These are phyloP conservation scores for Paraescarpia echinospica DNA, from an alignment of 1,140 invertebrate genomes.

Conservation along the genomic window DNA sequence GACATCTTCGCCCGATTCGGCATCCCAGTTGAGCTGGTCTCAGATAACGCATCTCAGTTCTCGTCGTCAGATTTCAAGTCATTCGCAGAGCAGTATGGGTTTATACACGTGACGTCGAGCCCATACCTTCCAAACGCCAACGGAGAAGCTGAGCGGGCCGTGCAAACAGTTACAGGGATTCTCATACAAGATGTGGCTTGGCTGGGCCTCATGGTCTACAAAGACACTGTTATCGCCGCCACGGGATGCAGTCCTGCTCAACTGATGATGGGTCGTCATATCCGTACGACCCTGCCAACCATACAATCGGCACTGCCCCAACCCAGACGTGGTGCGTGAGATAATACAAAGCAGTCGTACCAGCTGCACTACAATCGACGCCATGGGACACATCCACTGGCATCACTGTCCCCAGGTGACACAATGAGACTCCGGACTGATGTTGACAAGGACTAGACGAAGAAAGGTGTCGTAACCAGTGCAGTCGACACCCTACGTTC, in stretches of 20 bases:
- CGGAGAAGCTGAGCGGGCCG: not conserved
- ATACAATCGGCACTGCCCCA: too few species aligned
- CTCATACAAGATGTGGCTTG: not conserved
- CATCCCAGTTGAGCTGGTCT: not conserved
- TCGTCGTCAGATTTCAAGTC: not conserved
- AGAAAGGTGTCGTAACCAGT: too few species aligned
- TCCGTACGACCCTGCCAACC: too few species aligned
- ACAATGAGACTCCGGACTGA: too few species aligned
- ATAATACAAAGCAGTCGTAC: too few species aligned
- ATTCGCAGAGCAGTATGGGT: not conserved
- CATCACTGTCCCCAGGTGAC: too few species aligned
- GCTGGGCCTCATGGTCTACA: slow-evolving; percentile 5
- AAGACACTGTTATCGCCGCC: not conserved
- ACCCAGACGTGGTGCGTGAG: too few species aligned
- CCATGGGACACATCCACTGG: too few species aligned
- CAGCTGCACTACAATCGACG: too few species aligned
- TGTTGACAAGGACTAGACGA: too few species aligned
- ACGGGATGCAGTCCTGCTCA: slow-evolving; percentile 9
- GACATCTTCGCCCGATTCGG: slow-evolving; percentile 8
- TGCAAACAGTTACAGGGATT: not conserved
- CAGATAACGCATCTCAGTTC: not conserved
- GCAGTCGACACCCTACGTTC: too few species aligned
- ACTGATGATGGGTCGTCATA: slow-evolving; percentile 1
- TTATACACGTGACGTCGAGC: too few species aligned
- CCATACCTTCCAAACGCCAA: slow-evolving; percentile 1